phyloP scores from a whole-genome alignment of 2,113 vertebrate genomes.

The Chloropsis cyanopogon region DNA sequence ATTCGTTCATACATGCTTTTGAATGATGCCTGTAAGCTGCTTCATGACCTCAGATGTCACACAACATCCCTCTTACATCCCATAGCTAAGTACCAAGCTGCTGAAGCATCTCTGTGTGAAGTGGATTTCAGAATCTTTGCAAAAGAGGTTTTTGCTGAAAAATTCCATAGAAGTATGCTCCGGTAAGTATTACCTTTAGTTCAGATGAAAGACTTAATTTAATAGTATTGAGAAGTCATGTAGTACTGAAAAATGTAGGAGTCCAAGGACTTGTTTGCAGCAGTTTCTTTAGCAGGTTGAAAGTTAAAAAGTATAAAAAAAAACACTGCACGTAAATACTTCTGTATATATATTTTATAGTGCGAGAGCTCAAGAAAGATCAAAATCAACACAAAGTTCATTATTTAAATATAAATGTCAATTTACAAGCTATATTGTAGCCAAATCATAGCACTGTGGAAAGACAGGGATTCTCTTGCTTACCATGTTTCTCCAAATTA shows the following conservation, averaged over 20 bases:
- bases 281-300: neutral
- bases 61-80: neutral
- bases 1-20: neutral
- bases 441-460: neutral
- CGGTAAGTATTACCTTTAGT: neutral
- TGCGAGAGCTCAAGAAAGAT: neutral
- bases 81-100: neutral
- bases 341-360: neutral
- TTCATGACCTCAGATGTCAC: neutral
- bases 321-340: neutral
- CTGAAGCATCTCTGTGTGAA: neutral
- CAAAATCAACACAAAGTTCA: neutral
- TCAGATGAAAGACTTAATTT: neutral
- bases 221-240: neutral
- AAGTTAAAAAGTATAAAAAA: neutral
- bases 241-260: neutral
- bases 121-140: neutral
- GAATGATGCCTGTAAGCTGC: neutral
- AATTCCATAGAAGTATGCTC: neutral
- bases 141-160: neutral
- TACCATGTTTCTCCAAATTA: neutral
- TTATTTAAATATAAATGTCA: neutral
- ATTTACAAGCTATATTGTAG: neutral
- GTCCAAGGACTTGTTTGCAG: neutral
- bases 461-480: neutral